Base-by-base conservation (phyloP, 2,797 vertebrate species). In the Pipistrellus kuhlii region DNA sequence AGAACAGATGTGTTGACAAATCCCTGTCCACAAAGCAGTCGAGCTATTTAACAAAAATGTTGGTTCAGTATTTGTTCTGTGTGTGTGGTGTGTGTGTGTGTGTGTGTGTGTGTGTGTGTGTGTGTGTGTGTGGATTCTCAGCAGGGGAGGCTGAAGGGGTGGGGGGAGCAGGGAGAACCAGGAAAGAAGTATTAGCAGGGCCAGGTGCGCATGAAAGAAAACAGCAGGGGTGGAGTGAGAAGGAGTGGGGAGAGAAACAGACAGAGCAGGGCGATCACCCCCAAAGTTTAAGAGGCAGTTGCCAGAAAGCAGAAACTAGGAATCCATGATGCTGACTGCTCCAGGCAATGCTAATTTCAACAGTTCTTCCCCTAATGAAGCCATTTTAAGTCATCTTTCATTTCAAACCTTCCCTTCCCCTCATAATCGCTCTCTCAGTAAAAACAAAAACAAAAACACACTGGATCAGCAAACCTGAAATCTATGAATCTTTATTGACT, bases 1-100 rank as follows among this genome's bases (percentile, higher is more conserved):
- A 95, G 75, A 97, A 95, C 96, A 97, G 94, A 96, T 97, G 95
- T 96, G 95, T 93, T 96, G 95, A 96, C 92, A 97, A 96, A 95
- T 97, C 96, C 85, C 85, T 94, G 92, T 97, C 91, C 94, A 90
- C 94, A 94, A 96, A 88, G 93, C 90, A 96, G 93, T 88, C 88
- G 94, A 93, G 82, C 94, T 95, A 83, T 96, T 96, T 96, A 94
- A 95, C 94, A 89, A 96, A 97, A 97, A 90, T 55, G 75, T 95
- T 96, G 90, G 87, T 95, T 96, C 94, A 88, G 95, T 96, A 77
- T 96, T 97, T 96, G 80, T 90, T 96, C 82, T 91, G 4, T 83
- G 76, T 82, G 55, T 68, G 48, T 86, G 81, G 51, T 73, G 80
- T 59, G 53, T 77, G 21, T 81, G 55, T 68, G 48, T 86, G 81